These are phyloP conservation scores for Pterophyllum scalare DNA, from an alignment of 2,113 vertebrate species.

Conservation along the genomic window DNA sequence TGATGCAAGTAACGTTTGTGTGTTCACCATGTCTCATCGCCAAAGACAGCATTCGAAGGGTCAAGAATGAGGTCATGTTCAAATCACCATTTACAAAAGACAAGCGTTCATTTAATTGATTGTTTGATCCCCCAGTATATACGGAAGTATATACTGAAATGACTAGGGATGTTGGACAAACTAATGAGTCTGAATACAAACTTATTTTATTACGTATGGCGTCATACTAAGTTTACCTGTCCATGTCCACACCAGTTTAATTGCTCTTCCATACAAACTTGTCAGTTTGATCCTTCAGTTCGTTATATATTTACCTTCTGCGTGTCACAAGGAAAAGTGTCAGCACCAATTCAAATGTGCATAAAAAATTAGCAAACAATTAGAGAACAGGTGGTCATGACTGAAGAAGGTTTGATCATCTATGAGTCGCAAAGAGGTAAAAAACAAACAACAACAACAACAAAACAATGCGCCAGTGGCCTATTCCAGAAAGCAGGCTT, in stretches of 20 bases:
- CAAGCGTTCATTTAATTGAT: background rate
- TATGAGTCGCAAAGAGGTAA: background rate
- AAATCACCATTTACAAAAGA: background rate
- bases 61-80: background rate
- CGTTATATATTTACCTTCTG: background rate
- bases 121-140: background rate
- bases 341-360: background rate
- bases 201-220: background rate
- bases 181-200: background rate
- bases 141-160: background rate
- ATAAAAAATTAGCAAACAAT: background rate
- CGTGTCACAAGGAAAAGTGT: background rate
- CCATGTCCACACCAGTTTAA: constrained; percentile 7
- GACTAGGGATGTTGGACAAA: background rate
- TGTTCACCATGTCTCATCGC: constrained; percentile 13
- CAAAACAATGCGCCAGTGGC: background rate
- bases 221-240: background rate
- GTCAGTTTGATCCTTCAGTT: background rate
- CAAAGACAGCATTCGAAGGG: background rate
- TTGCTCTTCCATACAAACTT: background rate
- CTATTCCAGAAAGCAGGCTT: no score
- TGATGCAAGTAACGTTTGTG: background rate
- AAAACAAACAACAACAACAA: background rate
- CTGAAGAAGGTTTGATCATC: background rate
- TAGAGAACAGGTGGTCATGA: background rate